Percentiles rank a stretch among this genome's conserved stretches.
Evolutionary conservation across 1,140 invertebrate species (phyloP).

Genomic region (Gonatopus flavifemur): DNA sequence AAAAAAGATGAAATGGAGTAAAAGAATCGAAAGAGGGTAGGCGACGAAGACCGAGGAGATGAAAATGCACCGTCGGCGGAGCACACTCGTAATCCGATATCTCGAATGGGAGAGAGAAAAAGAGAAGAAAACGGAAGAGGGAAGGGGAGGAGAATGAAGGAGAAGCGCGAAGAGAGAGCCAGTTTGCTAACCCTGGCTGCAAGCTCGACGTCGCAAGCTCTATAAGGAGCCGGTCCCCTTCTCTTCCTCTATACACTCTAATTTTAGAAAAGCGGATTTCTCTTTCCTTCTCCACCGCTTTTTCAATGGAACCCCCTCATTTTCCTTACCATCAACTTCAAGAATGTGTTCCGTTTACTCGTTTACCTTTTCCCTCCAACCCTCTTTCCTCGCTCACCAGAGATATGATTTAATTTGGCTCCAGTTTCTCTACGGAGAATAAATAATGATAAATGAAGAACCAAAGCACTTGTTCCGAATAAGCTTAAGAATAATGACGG

Average conservation of each 20-base stretch:
- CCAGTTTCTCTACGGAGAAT: no score
- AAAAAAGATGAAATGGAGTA: neutral
- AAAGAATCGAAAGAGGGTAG: constrained; percentile 1
- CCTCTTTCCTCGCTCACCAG: no score
- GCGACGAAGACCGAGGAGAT: no score
- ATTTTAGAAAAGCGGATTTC: constrained; percentile 45
- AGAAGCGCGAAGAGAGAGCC: constrained; percentile 34
- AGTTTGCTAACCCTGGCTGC: constrained; percentile 51
- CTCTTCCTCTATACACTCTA: constrained; percentile 45
- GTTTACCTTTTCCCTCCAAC: neutral
- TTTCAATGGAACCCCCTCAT: neutral
- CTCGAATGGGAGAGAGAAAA: constrained; percentile 12
- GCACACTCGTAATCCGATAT: constrained; percentile 1
- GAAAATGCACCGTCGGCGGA: neutral
- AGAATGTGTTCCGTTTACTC: neutral
- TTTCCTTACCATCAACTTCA: neutral
- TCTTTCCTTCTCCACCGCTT: constrained; percentile 12
- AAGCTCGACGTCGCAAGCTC: constrained; percentile 51
- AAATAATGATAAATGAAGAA: no score
- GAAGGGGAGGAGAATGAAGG: constrained; percentile 27
- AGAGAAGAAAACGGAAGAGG: constrained; percentile 27
- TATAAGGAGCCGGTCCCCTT: constrained; percentile 56
- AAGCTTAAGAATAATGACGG: no score
- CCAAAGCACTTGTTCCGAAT: no score
- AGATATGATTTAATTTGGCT: no score